Base-by-base conservation (phyloP, 2,888 invertebrate genomes). In the Dicyrtoma fusca region DNA sequence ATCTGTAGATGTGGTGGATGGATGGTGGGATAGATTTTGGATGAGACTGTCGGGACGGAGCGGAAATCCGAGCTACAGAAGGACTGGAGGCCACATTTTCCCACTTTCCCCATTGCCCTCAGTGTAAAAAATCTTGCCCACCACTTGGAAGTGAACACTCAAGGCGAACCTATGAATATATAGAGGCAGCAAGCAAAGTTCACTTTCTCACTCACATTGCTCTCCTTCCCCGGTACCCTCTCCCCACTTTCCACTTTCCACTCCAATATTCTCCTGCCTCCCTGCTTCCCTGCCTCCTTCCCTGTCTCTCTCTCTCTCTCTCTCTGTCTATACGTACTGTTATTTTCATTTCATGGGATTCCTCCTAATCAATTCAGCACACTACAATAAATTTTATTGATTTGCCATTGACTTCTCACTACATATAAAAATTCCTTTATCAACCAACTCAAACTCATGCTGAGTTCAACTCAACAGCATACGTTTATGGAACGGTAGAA, bases 371-470 rank as follows among this genome's bases (percentile, higher is more conserved):
- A 80, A 80, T 80, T 80, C 80, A 78, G 76, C 78, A 78, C 76
- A 75, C 77, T 75, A 77, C 76, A 76, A 78, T 79, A 79, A 79
- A 79, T 78, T 76, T 76, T 78, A 80, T 80, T 74, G 78, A 80
- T 80, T 80, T 76, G 72, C 79, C 76, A 78, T 79, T 77, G 75
- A 77, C 68, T 68, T 68, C 57, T 68, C 68, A 68, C 57, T 57
- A 68, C 68, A 68, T 68, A 55, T 68, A 68, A 68, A 68, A 68
- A 68, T 59, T 68, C 68, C 57, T 68, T 68, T 68, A 68, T 68
- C 68, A 57, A 55, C 21, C 57, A 47, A 49, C 64, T 73, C 69
- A 51, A 61, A 34, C 34, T 34, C 34, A 34, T 34, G 34, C 34
- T 34, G 34, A 34, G 51, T 45, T 49, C 6, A 42, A 63, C 21